These are phyloP conservation scores for Odontomyia ornata DNA, from an alignment of 2,888 invertebrate species.

Conservation along the genomic window DNA sequence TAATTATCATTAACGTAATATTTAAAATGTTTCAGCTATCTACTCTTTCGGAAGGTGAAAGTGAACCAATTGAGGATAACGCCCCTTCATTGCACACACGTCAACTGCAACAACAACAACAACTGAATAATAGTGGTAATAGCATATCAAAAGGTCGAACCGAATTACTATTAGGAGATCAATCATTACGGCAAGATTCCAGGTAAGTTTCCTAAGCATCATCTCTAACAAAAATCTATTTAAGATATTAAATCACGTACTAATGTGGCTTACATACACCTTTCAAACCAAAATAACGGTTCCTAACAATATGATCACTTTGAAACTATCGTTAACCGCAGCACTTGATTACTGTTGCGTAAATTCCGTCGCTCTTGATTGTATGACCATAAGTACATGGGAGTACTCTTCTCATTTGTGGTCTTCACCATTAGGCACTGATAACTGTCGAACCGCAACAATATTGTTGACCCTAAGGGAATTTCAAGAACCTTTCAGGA, in stretches of 20 bases:
- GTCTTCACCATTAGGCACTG: slow-evolving; percentile 5
- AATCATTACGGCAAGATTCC: slow-evolving; percentile 60
- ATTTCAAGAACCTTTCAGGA: background rate
- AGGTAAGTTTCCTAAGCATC: slow-evolving; percentile 54
- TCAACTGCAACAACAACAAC: slow-evolving; percentile 53
- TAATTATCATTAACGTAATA: too few relatives aligned
- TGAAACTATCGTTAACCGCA: background rate
- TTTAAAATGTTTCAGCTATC: slow-evolving; percentile 57
- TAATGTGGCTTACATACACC: too few relatives aligned
- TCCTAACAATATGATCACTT: background rate
- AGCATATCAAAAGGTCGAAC: slow-evolving; percentile 66
- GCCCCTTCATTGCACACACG: slow-evolving; percentile 49
- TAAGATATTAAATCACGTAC: too few relatives aligned
- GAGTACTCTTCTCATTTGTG: background rate
- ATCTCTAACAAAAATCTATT: background rate
- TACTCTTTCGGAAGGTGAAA: slow-evolving; percentile 58
- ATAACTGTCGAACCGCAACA: slow-evolving; percentile 23
- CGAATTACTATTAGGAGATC: slow-evolving; percentile 64
- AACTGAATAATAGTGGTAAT: slow-evolving; percentile 60
- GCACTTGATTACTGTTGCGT: slow-evolving; percentile 3
- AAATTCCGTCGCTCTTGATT: background rate
- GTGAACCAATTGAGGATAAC: slow-evolving; percentile 51
- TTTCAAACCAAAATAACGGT: slow-evolving; percentile 1
- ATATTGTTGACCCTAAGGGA: slow-evolving; percentile 12
- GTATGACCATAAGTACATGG: background rate